Percentiles rank a stretch among this genome's conserved stretches.
phyloP scores from a whole-genome alignment of 1,140 invertebrate species.

The Anastrepha ludens region DNA sequence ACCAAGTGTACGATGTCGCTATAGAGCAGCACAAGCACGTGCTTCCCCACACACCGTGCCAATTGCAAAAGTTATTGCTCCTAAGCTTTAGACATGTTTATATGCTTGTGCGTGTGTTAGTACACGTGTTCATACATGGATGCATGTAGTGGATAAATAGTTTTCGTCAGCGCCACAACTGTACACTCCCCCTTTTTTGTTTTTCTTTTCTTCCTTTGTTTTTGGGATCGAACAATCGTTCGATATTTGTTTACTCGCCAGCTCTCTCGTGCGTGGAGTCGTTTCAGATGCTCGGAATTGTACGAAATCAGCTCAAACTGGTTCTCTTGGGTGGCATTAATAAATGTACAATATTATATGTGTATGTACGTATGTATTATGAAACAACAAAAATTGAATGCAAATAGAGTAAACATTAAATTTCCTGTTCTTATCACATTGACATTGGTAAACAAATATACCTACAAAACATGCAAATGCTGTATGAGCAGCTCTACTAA shows the following conservation, averaged over 20 bases:
- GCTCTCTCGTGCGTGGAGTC: neutral
- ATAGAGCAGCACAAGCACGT: slow-evolving; percentile 34
- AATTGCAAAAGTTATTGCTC: neutral
- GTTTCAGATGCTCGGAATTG: neutral
- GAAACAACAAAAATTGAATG: slow-evolving; percentile 1
- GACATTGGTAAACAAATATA: slow-evolving; percentile 31
- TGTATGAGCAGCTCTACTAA: too few species aligned
- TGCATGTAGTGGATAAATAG: neutral
- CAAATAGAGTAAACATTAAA: neutral
- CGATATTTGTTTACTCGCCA: neutral
- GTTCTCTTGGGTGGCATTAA: neutral
- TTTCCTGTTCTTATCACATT: slow-evolving; percentile 34
- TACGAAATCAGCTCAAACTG: neutral
- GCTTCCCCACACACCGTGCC: neutral
- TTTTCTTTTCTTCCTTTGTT: neutral
- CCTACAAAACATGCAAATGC: neutral
- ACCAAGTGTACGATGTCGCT: neutral
- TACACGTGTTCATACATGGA: too few species aligned
- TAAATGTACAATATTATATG: neutral
- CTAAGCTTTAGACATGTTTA: too few species aligned
- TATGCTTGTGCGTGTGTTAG: too few species aligned
- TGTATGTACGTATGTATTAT: neutral
- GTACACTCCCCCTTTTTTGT: slow-evolving; percentile 38
- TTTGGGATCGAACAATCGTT: neutral
- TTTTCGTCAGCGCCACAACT: neutral